phyloP scores from a whole-genome alignment of 2,113 vertebrate genomes.

The Callaeas wilsoni region DNA sequence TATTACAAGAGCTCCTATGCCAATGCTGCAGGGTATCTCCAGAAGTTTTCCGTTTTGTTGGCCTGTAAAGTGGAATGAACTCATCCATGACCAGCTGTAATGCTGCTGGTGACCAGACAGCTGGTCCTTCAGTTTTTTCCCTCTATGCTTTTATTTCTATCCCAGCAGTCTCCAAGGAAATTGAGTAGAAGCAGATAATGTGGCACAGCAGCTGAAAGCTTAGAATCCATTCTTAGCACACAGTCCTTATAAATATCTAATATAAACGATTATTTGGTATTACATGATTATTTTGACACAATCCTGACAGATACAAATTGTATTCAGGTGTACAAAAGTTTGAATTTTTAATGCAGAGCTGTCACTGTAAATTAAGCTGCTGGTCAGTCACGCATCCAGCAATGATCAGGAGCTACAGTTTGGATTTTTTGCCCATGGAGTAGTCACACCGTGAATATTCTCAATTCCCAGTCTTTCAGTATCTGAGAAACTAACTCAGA shows the following conservation, averaged over 20 bases:
- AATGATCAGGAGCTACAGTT: neutral
- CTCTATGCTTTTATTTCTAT: neutral
- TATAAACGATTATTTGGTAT: neutral
- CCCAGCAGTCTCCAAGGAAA: neutral
- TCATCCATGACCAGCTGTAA: neutral
- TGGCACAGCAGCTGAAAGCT: neutral
- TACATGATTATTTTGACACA: neutral
- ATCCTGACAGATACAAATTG: neutral
- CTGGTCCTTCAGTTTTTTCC: neutral
- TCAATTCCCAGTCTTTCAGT: neutral
- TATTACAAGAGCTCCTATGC: neutral
- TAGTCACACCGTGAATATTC: neutral
- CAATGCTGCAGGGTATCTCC: neutral
- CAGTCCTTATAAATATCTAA: neutral
- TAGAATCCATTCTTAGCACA: neutral
- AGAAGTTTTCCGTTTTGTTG: neutral
- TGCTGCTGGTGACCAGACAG: neutral
- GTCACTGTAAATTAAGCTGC: neutral
- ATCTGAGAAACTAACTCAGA: neutral
- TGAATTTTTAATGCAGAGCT: neutral
- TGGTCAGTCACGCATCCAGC: neutral
- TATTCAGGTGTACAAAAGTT: neutral
- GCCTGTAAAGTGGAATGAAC: neutral
- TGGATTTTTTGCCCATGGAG: neutral
- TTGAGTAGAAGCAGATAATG: neutral